Base-by-base conservation (phyloP, 2,113 vertebrate species). In the Caranx ignobilis region DNA sequence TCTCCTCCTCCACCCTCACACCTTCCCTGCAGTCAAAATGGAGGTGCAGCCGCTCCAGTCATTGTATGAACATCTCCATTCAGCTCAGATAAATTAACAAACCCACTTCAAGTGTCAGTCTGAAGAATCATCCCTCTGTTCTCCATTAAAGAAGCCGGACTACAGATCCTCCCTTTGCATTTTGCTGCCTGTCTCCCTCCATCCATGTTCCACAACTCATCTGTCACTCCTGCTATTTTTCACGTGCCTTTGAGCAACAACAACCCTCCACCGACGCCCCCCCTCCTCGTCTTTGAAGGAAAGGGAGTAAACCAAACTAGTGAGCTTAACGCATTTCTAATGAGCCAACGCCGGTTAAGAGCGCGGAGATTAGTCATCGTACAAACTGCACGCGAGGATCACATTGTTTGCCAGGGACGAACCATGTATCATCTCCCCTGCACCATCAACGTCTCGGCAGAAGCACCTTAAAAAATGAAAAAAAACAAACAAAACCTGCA, bases 261-360 rank as follows among this genome's bases (percentile, higher is more conserved):
- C 83, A 45, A 9, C 10, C 80, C 69, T 59, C 19, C 12, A 54
- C 50, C 57, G 32, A 64, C 69, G 37, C 76, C 43, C 82, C 59
- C 7, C 15, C 8, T 18, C 78, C 75, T 55, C 35, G 69, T 67
- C 71, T 90, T 86, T 81, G 83, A 83, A 84, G 76, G 84, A 86
- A 82, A 83, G 83, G 76, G 84, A 86, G 76, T 74, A 88, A 88
- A 86, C 82, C 75, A 59, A 81, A 86, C 84, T 76, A 62, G 85
- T 86, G 87, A 87, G 90, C 88, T 93, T 92, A 94, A 92, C 89
- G 79, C 91, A 88, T 93, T 89, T 92, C 90, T 93, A 93, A 94
- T 88, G 88, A 94, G 91, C 81, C 87, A 65, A 48, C 48, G 80
- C 68, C 77, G 57, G 78, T 88, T 67, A 75, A 75, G 74, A 88